These are phyloP conservation scores for Pseudochromis fuscus DNA, from an alignment of 2,797 vertebrate genomes.

Conservation along the genomic window DNA sequence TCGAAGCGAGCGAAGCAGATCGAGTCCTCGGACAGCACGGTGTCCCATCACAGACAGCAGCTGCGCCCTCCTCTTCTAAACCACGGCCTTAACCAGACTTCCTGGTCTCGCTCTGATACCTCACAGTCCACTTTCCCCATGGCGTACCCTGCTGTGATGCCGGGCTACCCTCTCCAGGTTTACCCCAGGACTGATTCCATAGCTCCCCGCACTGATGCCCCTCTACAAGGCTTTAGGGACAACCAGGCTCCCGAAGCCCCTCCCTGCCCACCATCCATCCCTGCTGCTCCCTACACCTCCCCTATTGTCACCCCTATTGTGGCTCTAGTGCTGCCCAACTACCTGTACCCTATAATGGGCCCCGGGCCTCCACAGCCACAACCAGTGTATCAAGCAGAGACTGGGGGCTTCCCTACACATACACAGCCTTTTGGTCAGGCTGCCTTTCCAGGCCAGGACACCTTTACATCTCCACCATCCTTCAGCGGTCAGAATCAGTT, in stretches of 20 bases:
- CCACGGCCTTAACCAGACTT: constrained; percentile 86
- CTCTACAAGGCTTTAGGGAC: constrained; percentile 76
- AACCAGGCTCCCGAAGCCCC: constrained; percentile 77
- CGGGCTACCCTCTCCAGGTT: constrained; percentile 88
- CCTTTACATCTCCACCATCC: constrained; percentile 69
- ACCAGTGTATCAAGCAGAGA: constrained; percentile 59
- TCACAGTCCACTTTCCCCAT: constrained; percentile 89
- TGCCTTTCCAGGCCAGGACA: constrained; percentile 71
- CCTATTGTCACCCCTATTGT: constrained; percentile 89
- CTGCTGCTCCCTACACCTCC: constrained; percentile 78
- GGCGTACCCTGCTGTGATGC: constrained; percentile 87
- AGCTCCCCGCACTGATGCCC: constrained; percentile 66
- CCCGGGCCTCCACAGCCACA: constrained; percentile 49
- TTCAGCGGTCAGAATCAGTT: constrained; percentile 78
- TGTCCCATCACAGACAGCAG: constrained; percentile 80
- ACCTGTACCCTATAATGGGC: constrained; percentile 83
- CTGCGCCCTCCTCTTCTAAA: constrained; percentile 80
- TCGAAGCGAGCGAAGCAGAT: constrained; percentile 88
- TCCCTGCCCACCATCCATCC: constrained; percentile 68
- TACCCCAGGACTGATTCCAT: constrained; percentile 81
- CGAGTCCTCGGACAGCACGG: constrained; percentile 89
- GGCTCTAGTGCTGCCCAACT: constrained; percentile 91
- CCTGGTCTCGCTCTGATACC: constrained; percentile 90
- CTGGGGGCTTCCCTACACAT: constrained; percentile 56
- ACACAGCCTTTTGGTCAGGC: constrained; percentile 60